Percentiles rank a stretch among this genome's conserved stretches.
Conservation (phyloP, 2,888 invertebrate species). For the Chloroclysta siterata region DNA sequence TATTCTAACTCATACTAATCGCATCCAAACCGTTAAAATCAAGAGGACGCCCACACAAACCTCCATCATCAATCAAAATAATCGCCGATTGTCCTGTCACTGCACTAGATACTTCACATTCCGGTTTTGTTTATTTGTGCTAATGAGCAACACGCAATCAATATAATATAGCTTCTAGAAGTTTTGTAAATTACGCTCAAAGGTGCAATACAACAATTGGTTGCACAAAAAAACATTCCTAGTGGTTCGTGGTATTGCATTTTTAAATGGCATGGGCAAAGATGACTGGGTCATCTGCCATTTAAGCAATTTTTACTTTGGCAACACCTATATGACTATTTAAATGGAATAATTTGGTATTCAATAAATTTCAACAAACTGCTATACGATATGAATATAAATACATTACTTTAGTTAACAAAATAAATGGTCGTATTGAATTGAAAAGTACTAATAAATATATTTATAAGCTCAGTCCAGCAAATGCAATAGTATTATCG, state of each 20-base stretch:
- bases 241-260: conserved; percentile 11
- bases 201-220: conserved; percentile 1
- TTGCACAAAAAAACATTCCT: conserved; percentile 6
- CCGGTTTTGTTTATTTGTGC: conserved; percentile 18
- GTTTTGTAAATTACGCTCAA: neutral
- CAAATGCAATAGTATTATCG: neutral
- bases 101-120: conserved; percentile 39
- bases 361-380: neutral
- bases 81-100: conserved; percentile 71
- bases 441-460: neutral
- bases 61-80: conserved; percentile 69
- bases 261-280: conserved; percentile 13
- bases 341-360: neutral
- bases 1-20: conserved; percentile 37
- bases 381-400: neutral
- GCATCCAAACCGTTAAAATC: conserved; percentile 48
- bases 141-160: conserved; percentile 4
- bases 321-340: neutral
- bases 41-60: conserved; percentile 52
- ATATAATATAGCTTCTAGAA: neutral
- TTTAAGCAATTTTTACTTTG: conserved; percentile 16
- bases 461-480: too few species aligned
- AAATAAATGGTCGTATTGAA: neutral
- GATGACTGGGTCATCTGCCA: conserved; percentile 20
- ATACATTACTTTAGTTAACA: neutral